A percentile compares a stretch with the other conserved stretches of the same genome.
Evolutionary conservation across 2,113 vertebrate genomes (phyloP).

Genomic region (Sebastes schlegelii): DNA sequence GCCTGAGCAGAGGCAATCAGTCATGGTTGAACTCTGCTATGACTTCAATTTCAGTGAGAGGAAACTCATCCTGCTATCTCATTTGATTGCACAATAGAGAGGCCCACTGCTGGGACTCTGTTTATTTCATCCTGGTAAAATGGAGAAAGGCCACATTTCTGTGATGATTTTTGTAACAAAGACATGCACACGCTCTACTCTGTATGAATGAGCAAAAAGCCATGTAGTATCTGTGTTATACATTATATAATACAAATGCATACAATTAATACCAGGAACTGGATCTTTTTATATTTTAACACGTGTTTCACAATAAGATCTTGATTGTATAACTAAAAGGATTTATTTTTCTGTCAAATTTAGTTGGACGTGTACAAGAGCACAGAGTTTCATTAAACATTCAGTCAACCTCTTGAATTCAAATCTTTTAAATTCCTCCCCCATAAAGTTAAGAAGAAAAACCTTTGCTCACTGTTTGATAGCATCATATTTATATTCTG

Average conservation of each 20-base stretch:
- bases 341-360: neutral
- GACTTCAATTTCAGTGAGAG: slow-evolving; percentile 62
- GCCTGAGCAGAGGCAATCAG: slow-evolving; percentile 63
- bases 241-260: neutral
- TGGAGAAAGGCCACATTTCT: slow-evolving; percentile 27
- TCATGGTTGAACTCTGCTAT: slow-evolving; percentile 63
- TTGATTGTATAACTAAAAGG: neutral
- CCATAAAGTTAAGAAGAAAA: neutral
- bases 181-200: neutral
- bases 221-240: too few species aligned
- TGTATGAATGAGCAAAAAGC: neutral
- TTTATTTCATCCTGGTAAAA: slow-evolving; percentile 31
- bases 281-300: neutral
- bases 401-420: neutral
- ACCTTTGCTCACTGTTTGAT: neutral
- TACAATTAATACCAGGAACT: neutral
- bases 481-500: neutral
- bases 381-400: neutral
- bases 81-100: slow-evolving; percentile 61
- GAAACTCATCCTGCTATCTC: slow-evolving; percentile 52
- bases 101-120: slow-evolving; percentile 4
- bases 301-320: neutral
- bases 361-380: neutral
- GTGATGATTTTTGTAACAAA: slow-evolving; percentile 13
- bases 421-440: neutral